These are phyloP conservation scores for Philereme vetulata DNA, from an alignment of 2,888 invertebrate genomes.

Conservation along the genomic window DNA sequence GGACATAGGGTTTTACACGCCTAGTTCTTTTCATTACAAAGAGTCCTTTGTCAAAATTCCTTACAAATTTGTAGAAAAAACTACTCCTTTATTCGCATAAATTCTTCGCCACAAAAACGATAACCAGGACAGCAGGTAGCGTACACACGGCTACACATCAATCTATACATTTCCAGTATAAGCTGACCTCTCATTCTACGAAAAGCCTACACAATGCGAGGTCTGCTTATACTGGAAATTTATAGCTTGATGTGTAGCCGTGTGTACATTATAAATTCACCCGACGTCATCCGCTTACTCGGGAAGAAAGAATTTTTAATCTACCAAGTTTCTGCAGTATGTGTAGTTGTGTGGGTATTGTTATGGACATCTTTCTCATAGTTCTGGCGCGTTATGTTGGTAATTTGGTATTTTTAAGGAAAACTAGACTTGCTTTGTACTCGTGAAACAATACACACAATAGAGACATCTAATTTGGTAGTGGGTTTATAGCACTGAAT, in stretches of 20 bases:
- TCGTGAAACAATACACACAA: too few species aligned
- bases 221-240: too few species aligned
- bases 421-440: neutral
- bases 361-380: slow-evolving; percentile 24
- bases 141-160: too few species aligned
- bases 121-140: slow-evolving; percentile 10
- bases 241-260: too few species aligned
- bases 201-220: too few species aligned
- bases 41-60: neutral
- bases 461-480: too few species aligned
- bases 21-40: too few species aligned
- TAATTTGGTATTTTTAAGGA: neutral
- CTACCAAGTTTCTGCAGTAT: slow-evolving; percentile 49
- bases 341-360: slow-evolving; percentile 29
- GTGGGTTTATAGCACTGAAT: too few species aligned
- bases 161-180: too few species aligned
- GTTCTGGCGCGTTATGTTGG: slow-evolving; percentile 14
- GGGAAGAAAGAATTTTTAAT: slow-evolving; percentile 62
- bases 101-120: slow-evolving; percentile 15
- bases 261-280: slow-evolving; percentile 58
- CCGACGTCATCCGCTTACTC: slow-evolving; percentile 48
- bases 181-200: too few species aligned
- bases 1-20: too few species aligned
- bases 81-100: slow-evolving; percentile 2
- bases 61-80: neutral